Conservation (phyloP, 92 coral and sea anemone species). For the Actinostola sp. region DNA sequence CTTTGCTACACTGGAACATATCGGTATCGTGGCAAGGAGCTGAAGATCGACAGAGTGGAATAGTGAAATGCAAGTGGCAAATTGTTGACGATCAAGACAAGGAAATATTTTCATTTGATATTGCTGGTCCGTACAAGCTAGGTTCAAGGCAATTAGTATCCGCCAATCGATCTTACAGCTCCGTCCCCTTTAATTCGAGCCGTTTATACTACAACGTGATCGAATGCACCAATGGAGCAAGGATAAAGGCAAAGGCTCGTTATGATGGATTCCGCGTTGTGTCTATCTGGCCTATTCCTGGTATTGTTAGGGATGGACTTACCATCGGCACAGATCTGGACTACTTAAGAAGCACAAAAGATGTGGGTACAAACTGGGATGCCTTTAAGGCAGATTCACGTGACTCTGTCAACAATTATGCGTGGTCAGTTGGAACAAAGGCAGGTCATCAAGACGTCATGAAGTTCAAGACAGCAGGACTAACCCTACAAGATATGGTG, state of each 20-base stretch:
- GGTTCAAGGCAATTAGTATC: constrained; percentile 54
- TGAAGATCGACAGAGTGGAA: constrained; percentile 78
- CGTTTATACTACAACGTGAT: constrained; percentile 60
- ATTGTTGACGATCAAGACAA: constrained; percentile 46
- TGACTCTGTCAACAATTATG: constrained; percentile 85
- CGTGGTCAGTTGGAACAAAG: constrained; percentile 87
- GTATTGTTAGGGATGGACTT: constrained; percentile 71
- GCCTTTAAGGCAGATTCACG: constrained; percentile 64
- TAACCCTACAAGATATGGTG: constrained; percentile 51
- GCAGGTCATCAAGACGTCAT: constrained; percentile 65
- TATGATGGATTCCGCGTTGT: constrained; percentile 89
- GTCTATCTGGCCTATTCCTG: constrained; percentile 86
- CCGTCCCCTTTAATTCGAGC: constrained; percentile 31
- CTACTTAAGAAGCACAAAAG: constrained; percentile 66
- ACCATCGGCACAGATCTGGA: constrained; percentile 45
- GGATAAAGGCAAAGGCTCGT: constrained; percentile 40
- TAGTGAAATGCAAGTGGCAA: constrained; percentile 70
- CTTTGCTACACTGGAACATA: constrained; percentile 64
- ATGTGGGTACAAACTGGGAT: constrained; percentile 86
- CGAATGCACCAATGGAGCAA: constrained; percentile 79
- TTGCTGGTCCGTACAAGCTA: constrained; percentile 22
- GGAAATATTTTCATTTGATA: constrained; percentile 20
- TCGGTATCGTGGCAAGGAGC: constrained; percentile 85
- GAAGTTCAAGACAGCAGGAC: constrained; percentile 75
- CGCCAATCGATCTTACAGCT: constrained; percentile 44